Conservation (phyloP, 2,113 vertebrate genomes). For the Canis aureus region DNA sequence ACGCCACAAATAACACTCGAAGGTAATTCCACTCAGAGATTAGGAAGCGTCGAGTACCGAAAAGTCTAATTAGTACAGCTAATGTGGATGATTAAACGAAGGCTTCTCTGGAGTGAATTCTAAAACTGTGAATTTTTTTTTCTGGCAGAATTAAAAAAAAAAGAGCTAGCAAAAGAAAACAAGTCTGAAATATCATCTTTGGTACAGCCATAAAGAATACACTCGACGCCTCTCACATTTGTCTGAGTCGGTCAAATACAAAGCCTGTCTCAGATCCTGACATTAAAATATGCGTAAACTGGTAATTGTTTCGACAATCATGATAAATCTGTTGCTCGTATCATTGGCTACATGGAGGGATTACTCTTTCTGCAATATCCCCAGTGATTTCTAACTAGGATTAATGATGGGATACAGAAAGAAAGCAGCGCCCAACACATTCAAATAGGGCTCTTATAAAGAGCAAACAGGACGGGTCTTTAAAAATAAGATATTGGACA, state of each 20-base stretch:
- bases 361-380: fast-evolving
- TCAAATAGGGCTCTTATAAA: fast-evolving
- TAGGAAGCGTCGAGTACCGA: constrained; percentile 62
- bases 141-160: too few species aligned
- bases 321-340: fast-evolving
- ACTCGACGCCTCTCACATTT: background rate
- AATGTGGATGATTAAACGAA: constrained; percentile 79
- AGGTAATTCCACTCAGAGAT: constrained; percentile 76
- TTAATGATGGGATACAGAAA: background rate
- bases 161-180: background rate
- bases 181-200: background rate
- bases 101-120: constrained; percentile 62
- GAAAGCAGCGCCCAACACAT: too few species aligned
- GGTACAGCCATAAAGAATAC: background rate
- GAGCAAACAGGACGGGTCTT: background rate
- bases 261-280: background rate
- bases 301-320: background rate
- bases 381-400: background rate
- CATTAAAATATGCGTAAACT: background rate
- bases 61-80: constrained; percentile 79
- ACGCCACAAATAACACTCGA: constrained; percentile 73
- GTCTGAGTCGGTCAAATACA: background rate
- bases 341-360: fast-evolving
- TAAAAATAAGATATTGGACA: background rate
- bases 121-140: constrained; percentile 51